Evolutionary conservation across 2,888 invertebrate genomes (phyloP).

Genomic region (Agonum fuliginosum): DNA sequence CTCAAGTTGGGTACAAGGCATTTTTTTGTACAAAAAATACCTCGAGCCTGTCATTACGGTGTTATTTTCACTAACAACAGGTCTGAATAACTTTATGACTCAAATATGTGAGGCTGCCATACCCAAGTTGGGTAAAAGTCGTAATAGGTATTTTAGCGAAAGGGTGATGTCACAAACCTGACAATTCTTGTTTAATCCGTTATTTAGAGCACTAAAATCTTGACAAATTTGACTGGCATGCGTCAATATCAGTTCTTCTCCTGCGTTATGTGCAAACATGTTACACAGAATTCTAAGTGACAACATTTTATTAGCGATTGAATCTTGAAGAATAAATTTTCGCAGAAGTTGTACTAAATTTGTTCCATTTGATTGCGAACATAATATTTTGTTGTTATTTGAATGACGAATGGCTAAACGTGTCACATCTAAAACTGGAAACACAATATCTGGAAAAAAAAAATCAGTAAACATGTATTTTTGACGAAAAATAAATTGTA

Average conservation of each 20-base stretch:
- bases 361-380: constrained; percentile 69
- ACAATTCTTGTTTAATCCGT: constrained; percentile 77
- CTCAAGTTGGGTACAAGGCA: no score
- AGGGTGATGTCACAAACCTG: constrained; percentile 76
- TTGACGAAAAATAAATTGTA: constrained; percentile 28
- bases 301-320: constrained; percentile 83
- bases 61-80: no score
- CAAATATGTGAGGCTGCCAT: no score
- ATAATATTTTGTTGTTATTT: constrained; percentile 77
- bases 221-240: constrained; percentile 77
- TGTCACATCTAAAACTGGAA: constrained; percentile 92
- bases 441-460: constrained; percentile 80
- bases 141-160: no score
- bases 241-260: constrained; percentile 78
- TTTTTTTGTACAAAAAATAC: no score
- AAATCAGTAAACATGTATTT: constrained; percentile 22
- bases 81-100: no score
- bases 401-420: constrained; percentile 83
- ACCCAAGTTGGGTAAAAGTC: no score
- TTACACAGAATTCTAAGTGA: constrained; percentile 87
- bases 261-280: constrained; percentile 82
- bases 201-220: constrained; percentile 74
- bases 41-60: no score
- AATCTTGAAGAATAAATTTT: constrained; percentile 66
- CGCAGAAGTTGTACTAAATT: constrained; percentile 68